phyloP scores from a whole-genome alignment of 2,797 vertebrate species.

The Neostethus bicornis region DNA sequence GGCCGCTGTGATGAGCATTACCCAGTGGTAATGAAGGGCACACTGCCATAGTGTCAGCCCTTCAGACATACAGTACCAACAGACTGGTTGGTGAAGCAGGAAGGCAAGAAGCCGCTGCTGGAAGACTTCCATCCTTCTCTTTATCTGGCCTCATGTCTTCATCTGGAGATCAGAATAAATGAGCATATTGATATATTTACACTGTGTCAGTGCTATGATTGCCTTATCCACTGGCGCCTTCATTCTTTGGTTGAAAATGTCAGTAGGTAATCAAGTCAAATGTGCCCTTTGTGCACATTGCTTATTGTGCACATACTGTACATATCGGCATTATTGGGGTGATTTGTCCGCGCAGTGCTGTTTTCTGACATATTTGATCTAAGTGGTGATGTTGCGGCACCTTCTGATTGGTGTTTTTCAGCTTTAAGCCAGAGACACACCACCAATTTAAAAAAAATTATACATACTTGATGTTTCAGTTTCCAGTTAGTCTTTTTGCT shows the following conservation, averaged over 20 bases:
- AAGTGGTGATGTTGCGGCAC: constrained; percentile 34
- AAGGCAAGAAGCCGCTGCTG: constrained; percentile 28
- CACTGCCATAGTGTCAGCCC: constrained; percentile 69
- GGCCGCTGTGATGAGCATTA: constrained; percentile 79
- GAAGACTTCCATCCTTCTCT: constrained; percentile 63
- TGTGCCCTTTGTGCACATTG: constrained; percentile 56
- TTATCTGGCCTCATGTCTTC: constrained; percentile 68
- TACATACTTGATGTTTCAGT: constrained; percentile 61
- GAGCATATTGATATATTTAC: constrained; percentile 74
- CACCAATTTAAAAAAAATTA: constrained; percentile 53
- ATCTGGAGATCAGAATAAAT: constrained; percentile 66
- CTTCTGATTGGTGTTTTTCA: constrained; percentile 62
- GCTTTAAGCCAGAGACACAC: constrained; percentile 46
- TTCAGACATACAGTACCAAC: constrained; percentile 41
- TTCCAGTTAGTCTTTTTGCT: constrained; percentile 46
- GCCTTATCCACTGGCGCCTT: constrained; percentile 65
- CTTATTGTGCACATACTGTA: constrained; percentile 16
- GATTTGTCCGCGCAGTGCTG: constrained; percentile 29
- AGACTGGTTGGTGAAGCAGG: constrained; percentile 34
- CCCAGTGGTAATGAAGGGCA: constrained; percentile 81
- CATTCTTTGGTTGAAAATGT: constrained; percentile 62
- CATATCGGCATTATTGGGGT: constrained; percentile 41
- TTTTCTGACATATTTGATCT: constrained; percentile 41
- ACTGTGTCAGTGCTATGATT: constrained; percentile 59
- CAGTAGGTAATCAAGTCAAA: constrained; percentile 73